Conservation (phyloP, 2,888 invertebrate species). For the Agapetus fuscipes region DNA sequence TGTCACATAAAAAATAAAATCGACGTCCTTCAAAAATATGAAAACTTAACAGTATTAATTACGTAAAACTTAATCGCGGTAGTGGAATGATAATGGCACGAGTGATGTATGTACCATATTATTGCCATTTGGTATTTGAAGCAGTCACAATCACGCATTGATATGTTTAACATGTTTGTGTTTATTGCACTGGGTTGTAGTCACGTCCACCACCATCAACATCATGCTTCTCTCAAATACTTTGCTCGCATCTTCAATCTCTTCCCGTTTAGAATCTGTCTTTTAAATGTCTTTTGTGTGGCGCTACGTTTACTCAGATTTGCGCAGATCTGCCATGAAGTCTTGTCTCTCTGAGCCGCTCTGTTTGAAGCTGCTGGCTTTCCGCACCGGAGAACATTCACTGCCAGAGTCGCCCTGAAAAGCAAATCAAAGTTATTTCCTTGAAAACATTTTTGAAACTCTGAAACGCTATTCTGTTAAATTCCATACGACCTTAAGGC, state of each 20-base stretch:
- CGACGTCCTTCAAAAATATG: no score
- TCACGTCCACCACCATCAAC: no score
- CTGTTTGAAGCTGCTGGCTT: constrained; percentile 42
- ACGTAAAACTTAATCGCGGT: constrained; percentile 2
- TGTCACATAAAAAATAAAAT: no score
- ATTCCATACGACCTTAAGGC: no score
- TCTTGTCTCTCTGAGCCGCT: constrained; percentile 24
- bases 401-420: constrained; percentile 55
- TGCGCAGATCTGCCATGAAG: neutral
- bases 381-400: constrained; percentile 52
- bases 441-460: neutral
- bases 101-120: constrained; percentile 5
- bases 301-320: no score
- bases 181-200: no score
- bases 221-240: no score
- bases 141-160: constrained; percentile 48
- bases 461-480: no score
- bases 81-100: constrained; percentile 17
- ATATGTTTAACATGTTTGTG: constrained; percentile 35
- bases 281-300: no score
- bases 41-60: constrained; percentile 6
- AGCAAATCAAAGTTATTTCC: neutral
- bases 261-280: no score
- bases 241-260: no score
- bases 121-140: constrained; percentile 9